These are phyloP conservation scores for Drosophila macrothrix DNA, from an alignment of 2,888 invertebrate species.

Conservation along the genomic window DNA sequence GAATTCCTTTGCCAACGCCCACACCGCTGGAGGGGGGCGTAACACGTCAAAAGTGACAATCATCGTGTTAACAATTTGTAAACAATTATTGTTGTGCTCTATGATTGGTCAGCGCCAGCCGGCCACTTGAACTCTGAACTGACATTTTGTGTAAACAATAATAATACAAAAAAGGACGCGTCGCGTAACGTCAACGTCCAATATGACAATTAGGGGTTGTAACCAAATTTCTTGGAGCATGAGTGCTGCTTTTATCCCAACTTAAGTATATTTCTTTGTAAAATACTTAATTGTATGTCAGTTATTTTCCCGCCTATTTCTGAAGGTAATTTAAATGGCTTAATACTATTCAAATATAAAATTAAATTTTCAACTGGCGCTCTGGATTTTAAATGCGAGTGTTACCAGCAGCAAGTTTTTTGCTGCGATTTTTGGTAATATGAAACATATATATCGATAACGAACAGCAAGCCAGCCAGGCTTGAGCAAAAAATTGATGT, in stretches of 20 bases:
- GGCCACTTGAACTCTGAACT: conserved; percentile 56
- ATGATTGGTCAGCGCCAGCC: conserved; percentile 63
- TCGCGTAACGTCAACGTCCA: conserved; percentile 28
- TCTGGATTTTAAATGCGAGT: background rate
- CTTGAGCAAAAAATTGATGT: background rate
- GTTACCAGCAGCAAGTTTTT: background rate
- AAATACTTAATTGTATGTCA: conserved; percentile 3
- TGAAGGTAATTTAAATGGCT: background rate
- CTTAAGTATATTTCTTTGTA: background rate
- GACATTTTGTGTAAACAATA: conserved; percentile 72
- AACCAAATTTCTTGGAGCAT: background rate
- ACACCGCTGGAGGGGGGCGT: conserved; percentile 54
- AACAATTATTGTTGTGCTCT: conserved; percentile 81
- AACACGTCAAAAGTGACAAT: conserved; percentile 77
- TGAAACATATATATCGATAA: conserved; percentile 1
- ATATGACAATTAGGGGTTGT: conserved; percentile 54
- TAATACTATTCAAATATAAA: background rate
- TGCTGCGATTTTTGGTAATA: background rate
- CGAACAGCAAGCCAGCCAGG: background rate
- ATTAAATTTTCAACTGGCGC: background rate
- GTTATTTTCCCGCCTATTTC: background rate
- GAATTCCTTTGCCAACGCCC: conserved; percentile 27
- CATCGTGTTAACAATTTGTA: conserved; percentile 82
- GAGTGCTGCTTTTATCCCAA: background rate
- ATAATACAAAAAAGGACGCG: conserved; percentile 24